These are phyloP conservation scores for Odontomyia ornata DNA, from an alignment of 2,888 invertebrate species.

Conservation along the genomic window DNA sequence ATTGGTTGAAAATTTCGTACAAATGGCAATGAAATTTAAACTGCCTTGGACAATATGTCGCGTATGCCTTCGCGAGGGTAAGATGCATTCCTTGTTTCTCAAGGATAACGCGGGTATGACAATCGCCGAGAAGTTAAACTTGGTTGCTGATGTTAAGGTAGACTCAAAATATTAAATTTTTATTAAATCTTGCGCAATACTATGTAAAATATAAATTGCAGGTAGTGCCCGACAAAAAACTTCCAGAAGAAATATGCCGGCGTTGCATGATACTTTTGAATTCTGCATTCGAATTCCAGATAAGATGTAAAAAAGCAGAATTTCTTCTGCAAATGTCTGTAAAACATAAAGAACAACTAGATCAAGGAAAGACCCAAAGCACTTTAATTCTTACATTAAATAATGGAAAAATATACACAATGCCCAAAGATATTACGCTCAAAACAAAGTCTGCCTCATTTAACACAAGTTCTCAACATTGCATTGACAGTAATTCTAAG, in stretches of 20 bases:
- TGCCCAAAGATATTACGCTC: conserved; percentile 29
- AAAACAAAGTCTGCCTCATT: neutral
- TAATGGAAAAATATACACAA: conserved; percentile 4
- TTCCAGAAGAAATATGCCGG: conserved; percentile 32
- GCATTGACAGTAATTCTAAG: too few species aligned
- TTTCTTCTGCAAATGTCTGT: conserved; percentile 14
- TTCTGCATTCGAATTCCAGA: conserved; percentile 16
- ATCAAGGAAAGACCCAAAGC: neutral
- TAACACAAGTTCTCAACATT: neutral
- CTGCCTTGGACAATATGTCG: conserved; percentile 51
- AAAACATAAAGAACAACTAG: neutral
- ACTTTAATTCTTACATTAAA: conserved; percentile 2
- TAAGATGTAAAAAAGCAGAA: conserved; percentile 29
- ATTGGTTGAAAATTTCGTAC: neutral
- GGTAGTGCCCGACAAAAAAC: conserved; percentile 17
- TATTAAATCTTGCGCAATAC: too few species aligned
- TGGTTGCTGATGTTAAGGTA: conserved; percentile 27
- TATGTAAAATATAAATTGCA: neutral
- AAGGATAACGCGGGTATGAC: conserved; percentile 42
- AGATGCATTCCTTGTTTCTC: conserved; percentile 50
- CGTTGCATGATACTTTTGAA: conserved; percentile 19
- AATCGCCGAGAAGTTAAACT: conserved; percentile 7
- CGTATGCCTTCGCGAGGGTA: conserved; percentile 51
- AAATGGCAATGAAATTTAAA: conserved; percentile 34
- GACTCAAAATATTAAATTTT: too few species aligned